Evolutionary conservation across 2,888 invertebrate genomes (phyloP).

Genomic region (Diarsia dahlii): DNA sequence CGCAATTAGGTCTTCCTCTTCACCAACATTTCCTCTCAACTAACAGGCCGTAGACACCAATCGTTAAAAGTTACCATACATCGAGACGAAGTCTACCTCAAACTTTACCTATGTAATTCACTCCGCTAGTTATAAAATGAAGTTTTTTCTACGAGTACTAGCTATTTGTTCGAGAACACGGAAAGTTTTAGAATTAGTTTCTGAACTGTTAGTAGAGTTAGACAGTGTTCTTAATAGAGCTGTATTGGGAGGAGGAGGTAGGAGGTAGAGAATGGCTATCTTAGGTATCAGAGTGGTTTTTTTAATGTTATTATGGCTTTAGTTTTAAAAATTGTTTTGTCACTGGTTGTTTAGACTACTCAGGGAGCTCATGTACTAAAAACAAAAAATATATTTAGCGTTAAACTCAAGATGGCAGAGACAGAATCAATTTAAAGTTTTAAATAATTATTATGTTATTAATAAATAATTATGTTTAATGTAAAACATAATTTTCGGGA

Average conservation of each 20-base stretch:
- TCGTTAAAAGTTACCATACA: constrained; percentile 40
- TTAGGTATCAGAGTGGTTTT: constrained; percentile 16
- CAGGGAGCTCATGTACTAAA: neutral
- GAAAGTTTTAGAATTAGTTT: constrained; percentile 62
- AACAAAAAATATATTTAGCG: neutral
- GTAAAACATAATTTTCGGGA: neutral
- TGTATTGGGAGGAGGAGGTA: constrained; percentile 53
- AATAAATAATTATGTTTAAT: neutral
- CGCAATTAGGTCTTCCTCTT: neutral
- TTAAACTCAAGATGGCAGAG: neutral
- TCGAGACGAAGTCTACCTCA: constrained; percentile 2
- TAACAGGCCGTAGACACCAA: constrained; percentile 5
- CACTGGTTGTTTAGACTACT: neutral
- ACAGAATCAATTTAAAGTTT: neutral
- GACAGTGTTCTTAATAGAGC: constrained; percentile 60
- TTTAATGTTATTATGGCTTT: neutral
- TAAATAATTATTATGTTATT: too few relatives aligned
- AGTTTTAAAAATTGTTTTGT: neutral
- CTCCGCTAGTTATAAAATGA: constrained; percentile 51
- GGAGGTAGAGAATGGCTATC: constrained; percentile 11
- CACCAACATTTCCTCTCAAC: neutral
- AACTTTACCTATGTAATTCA: constrained; percentile 59
- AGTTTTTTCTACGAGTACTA: constrained; percentile 46
- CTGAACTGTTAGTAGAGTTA: constrained; percentile 57
- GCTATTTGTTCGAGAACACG: constrained; percentile 15